Evolutionary conservation across 2,797 vertebrate genomes (phyloP), one percentile per base, ranked within the genome.

Genomic region (Microchirus variegatus): DNA sequence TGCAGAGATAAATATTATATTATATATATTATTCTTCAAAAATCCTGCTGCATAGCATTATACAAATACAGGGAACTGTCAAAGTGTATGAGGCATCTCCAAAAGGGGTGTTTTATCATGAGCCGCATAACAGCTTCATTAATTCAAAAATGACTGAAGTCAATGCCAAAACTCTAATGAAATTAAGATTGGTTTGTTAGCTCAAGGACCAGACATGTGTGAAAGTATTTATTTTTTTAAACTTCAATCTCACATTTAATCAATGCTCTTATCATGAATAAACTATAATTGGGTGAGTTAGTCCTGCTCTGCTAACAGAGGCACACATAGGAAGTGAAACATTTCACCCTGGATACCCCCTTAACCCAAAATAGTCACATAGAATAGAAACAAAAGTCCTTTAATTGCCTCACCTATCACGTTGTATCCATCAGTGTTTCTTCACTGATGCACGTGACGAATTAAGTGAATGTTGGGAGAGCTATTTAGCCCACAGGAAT

Each of bases 401-500:
- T 51, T 76, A 67, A 77, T 76, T 54, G 56, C 52, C 36, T 7
- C 15, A 19, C 10, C 51, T 2, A 55, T 74, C 57, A 57, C 14
- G 0, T 38, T 62, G 52, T 60, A 62, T 63, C 57, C 48, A 65
- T 77, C 75, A 71, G 53, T 69, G 52, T 77, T 72, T 77, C 52
- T 37, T 53, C 16, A 59, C 40, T 44, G 44, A 68, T 67, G 67
- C 63, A 55, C 72, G 72, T 18, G 2, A 57, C 63, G 70, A 73
- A 82, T 81, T 57, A 57, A 54, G 62, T 70, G 58, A 54, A 69
- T 40, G 60, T 61, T 49, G 44, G 37, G 54, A 38, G 59, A 75
- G 61, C 69, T 54, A 43, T 66, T 77, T 75, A 81, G 82, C 66
- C 75, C 77, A 59, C 79, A 79, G 83, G 73, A 81, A 85, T 73